Base-by-base conservation (phyloP, 2,888 invertebrate species). In the Cantharis nigra region DNA sequence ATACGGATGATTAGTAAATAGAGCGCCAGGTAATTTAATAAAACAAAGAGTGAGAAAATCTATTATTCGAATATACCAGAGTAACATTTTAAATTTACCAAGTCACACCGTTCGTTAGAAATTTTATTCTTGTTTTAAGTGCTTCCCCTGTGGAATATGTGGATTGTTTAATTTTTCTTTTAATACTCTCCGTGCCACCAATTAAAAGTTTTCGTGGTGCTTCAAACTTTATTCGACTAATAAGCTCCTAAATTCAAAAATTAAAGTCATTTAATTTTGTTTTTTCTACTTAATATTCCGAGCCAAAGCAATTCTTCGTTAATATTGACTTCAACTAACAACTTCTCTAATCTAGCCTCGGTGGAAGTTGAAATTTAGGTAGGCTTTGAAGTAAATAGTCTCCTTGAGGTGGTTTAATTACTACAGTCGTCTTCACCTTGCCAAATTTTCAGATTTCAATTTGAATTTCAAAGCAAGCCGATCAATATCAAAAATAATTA, bases 361-460 rank as follows among this genome's bases (percentile, higher is more conserved):
- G 16, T 71, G 63, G 74, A 75, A 77, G 71, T 64, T 71, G 71
- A 70, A 74, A 75, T 75, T 75, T 49, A 49, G 14, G 78, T 74
- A 75, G 74, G 75, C 75, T 78, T 78, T 78, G 78, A 70, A 74
- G 77, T 77, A 70, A 74, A 75, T 75, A 74, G 74, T 64, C 69
- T 75, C 74, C 78, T 49, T 62, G 65, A 67, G 75, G 76, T 69
- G 78, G 33, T 78, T 78, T 78, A 78, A 78, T 78, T 78, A 75
- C 70, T 67, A 63, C 70, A 64, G 70, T 69, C 65, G 30, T 63
- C 71, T 62, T 70, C 33, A 62, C 28, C 33, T 63, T 62, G 20
- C 23, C 20, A 64, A 23, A 20, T 71, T 70, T 73, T 63, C 63
- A 69, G 62, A 63, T 70, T 69, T 49, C 28, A 16, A 23, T 69